Evolutionary conservation across 1,140 invertebrate genomes (phyloP), one percentile per base, ranked within the genome.

Genomic region (Drosophila watanabei): DNA sequence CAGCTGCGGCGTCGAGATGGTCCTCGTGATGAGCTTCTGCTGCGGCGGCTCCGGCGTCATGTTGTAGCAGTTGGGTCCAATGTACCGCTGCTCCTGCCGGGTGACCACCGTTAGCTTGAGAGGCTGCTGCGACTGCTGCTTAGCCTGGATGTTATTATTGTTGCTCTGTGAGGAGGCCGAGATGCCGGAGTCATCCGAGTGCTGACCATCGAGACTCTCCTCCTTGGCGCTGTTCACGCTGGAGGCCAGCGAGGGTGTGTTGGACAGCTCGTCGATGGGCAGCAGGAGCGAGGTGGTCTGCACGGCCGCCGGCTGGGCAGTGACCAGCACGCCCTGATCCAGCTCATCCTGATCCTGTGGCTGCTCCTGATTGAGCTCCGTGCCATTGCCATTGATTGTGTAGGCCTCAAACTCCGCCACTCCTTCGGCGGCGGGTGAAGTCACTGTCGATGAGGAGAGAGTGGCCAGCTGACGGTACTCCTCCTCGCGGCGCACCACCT

Each of bases 401-500:
- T 93, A 92, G 2, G 92, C 92, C 71, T 94, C 79, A 14, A 81
- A 88, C 8, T 81, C 56, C 45, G 70, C 76, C 10, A 20, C 9
- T 0, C 24, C 65, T 14, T 76, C 59, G 0, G 72, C 18, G 76
- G 54, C 10, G 14, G 37, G 7, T 2, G 33, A 13, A 13, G 57
- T 51, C 35, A 32, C 91, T 64, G 66, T 93, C 92, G 8, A 46
- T 90, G 71, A 94, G 18, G 59, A 68, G 24, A 68, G 72, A 2
- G 94, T 94, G 94, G 91, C 94, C 94, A 73, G 94, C 93, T 95
- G 95, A 80, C 95, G 94, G 62, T 96, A 95, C 79, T 96, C 95
- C 75, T 95, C 94, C 81, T 96, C 95, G 56, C 95, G 94, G 75
- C 95, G 95, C 14, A 95, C 95, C 41, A 96, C 95, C 91, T 96